Evolutionary conservation across 2,113 vertebrate genomes (phyloP).

Genomic region (Trinectes maculatus): DNA sequence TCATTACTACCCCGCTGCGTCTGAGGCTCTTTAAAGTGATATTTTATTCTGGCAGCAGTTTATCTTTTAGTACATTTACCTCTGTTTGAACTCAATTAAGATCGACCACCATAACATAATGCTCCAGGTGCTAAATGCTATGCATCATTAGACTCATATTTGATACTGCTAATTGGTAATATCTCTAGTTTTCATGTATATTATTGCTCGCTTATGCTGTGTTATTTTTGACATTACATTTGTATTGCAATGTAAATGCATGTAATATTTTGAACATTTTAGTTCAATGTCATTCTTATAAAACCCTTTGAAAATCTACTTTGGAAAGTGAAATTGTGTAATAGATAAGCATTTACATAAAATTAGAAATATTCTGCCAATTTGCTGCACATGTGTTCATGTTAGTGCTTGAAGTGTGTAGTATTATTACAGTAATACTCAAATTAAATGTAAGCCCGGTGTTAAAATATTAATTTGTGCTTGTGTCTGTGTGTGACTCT

Average conservation of each 20-base stretch:
- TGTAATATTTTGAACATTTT: too few species aligned
- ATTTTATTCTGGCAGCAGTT: conserved; percentile 29
- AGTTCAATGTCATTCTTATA: too few species aligned
- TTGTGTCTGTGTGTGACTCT: conserved; percentile 25
- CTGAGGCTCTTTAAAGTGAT: conserved; percentile 56
- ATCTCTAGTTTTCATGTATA: not conserved
- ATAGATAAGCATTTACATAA: too few species aligned
- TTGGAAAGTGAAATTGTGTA: too few species aligned
- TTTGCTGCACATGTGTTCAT: too few species aligned
- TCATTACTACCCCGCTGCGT: conserved; percentile 55
- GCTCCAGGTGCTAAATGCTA: not conserved
- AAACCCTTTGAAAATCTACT: too few species aligned
- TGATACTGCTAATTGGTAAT: not conserved
- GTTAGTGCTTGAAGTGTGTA: not conserved
- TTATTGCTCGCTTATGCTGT: not conserved
- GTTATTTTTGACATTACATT: not conserved
- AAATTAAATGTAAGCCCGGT: not conserved
- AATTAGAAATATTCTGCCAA: too few species aligned
- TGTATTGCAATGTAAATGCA: not conserved
- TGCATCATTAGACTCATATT: not conserved
- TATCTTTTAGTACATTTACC: conserved; percentile 5
- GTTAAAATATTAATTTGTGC: not conserved
- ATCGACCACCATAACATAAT: not conserved
- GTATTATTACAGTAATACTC: too few species aligned
- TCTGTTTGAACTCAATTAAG: conserved; percentile 14